Percentiles rank a stretch among this genome's conserved stretches.
Conservation (phyloP, 2,113 vertebrate genomes). For the Peucedramus taeniatus region DNA sequence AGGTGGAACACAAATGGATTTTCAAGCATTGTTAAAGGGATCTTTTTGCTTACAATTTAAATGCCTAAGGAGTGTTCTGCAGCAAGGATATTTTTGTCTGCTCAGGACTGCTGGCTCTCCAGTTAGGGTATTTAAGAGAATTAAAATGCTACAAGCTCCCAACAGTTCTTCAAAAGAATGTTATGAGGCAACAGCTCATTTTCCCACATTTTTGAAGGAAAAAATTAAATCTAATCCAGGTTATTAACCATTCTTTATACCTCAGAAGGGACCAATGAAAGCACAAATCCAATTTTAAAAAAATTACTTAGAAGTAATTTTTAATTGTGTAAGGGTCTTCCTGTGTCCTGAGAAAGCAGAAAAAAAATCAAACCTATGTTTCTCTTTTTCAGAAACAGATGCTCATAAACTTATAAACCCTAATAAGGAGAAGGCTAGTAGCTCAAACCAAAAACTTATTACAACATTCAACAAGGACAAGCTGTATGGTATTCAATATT, state of each 20-base stretch:
- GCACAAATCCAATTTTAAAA: background rate
- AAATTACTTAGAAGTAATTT: background rate
- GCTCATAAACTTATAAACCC: background rate
- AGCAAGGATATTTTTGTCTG: background rate
- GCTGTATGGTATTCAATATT: background rate
- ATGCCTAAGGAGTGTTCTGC: background rate
- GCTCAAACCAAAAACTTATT: background rate
- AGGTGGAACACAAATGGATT: conserved; percentile 24
- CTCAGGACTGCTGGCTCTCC: background rate
- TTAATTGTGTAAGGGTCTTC: background rate
- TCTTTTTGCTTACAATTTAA: background rate
- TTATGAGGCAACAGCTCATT: background rate
- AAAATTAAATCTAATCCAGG: background rate
- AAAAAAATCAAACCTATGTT: rapidly evolving
- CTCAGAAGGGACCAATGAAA: background rate
- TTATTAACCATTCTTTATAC: background rate
- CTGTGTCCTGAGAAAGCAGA: background rate
- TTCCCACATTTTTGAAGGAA: background rate
- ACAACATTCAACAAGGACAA: background rate
- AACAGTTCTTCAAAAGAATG: background rate
- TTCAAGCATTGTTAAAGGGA: background rate
- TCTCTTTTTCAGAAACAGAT: background rate
- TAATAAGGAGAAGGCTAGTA: background rate
- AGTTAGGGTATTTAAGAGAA: background rate
- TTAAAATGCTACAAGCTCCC: background rate